Conservation (phyloP, 2,113 vertebrate species). For the Ranitomeya variabilis region DNA sequence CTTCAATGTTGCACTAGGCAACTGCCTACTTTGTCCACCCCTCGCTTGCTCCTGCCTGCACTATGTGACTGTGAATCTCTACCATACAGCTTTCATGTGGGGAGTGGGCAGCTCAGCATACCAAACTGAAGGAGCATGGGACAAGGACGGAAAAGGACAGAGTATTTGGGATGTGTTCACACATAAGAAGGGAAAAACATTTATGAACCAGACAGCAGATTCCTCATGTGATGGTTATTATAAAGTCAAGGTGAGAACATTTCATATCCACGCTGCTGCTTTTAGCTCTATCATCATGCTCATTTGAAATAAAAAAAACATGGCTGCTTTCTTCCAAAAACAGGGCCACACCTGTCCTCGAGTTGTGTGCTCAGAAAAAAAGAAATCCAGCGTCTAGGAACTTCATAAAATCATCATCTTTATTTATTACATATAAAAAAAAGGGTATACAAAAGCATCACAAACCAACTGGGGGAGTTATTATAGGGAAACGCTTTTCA, state of each 20-base stretch:
- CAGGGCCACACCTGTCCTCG: neutral
- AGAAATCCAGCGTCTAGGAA: too few species aligned
- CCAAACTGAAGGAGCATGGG: constrained; percentile 94
- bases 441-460: too few species aligned
- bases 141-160: constrained; percentile 89
- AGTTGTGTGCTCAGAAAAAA: neutral
- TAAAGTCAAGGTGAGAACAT: constrained; percentile 79
- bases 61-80: neutral
- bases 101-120: constrained; percentile 91
- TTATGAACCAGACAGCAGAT: constrained; percentile 81
- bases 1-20: neutral
- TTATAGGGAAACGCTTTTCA: too few species aligned
- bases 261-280: neutral
- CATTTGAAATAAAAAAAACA: neutral
- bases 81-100: constrained; percentile 85
- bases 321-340: neutral
- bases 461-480: too few species aligned
- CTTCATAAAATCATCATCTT: too few species aligned
- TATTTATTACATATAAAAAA: too few species aligned
- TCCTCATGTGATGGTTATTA: constrained; percentile 86
- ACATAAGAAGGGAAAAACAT: constrained; percentile 79
- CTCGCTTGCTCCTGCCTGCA: neutral
- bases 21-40: neutral
- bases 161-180: constrained; percentile 93
- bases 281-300: too few species aligned